Base-by-base conservation (phyloP, 2,797 vertebrate genomes). In the Tympanoctomys barrerae region DNA sequence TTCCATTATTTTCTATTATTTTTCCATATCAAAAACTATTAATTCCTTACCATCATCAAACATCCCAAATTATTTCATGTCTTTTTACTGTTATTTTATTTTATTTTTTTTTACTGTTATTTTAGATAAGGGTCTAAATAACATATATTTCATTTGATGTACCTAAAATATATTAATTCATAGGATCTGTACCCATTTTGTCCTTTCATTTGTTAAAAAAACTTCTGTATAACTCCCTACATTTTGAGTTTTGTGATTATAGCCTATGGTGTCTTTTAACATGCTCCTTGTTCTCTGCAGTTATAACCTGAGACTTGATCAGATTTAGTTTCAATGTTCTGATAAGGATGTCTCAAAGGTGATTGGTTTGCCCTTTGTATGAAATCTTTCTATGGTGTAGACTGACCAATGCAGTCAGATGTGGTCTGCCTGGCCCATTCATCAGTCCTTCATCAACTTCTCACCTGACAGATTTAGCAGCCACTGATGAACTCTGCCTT, bases 121-220 rank as follows among this genome's bases (percentile, higher is more conserved):
- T 92, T 42, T 90, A 54, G n/a, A 57, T n/a, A 79, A 91, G 6
- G 70, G 61, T 31, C 11, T 24, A 78, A 87, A 89, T 52, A 70
- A 14, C 13, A 26, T 59, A 46, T 26, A 33, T 71, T 90, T 78
- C 68, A 70, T 62, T 68, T 73, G 14, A 83, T 80, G 11, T 42
- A 31, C 42, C n/a, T 89, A 70, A 93, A 86, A 87, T 26, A 68
- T 82, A 39, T 52, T 52, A 78, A 52, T 78, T 82, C 46, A 54
- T 11, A 70, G 28, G 22, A 5, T 62, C 26, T 42, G 62, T 62
- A 28, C 70, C 31, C n/a, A 75, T 64, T 64, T 83, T 78, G 36
- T 78, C 82, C n/a, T 28, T 94, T 64, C 18, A 13, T 61, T 42
- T 90, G 89, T 79, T 92, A 90, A 92, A 68, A 46, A 71, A 78